Base-by-base conservation (phyloP, 2,797 vertebrate genomes). In the Bufotes viridis region DNA sequence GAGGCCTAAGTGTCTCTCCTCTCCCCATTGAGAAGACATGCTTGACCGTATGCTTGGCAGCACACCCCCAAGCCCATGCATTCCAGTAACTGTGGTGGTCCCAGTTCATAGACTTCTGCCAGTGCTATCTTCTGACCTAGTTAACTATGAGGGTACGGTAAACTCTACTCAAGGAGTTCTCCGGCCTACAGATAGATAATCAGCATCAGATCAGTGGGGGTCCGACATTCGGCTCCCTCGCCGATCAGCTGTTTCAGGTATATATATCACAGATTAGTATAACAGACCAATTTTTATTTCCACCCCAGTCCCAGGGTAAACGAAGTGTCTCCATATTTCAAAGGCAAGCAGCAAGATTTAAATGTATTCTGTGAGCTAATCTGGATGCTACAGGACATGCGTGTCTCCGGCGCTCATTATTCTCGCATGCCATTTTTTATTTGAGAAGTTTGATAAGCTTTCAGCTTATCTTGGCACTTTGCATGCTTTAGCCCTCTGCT, bases 361-460 rank as follows among this genome's bases (percentile, higher is more conserved):
- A 89, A 86, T 83, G 61, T 86, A 82, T 86, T 86, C 74, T 60
- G 75, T 42, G 72, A 79, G 51, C 74, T 84, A 83, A 86, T 89
- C 84, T 86, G 88, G 70, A 86, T 70, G 88, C 74, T 63, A 49
- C 87, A 84, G 70, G 55, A 86, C 49, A 51, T 76, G 70, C 67
- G 69, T 74, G 57, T 69, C 24, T 78, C 42, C 65, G 17, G 63
- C 67, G 76, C 81, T 88, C 87, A 89, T 83, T 78, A 78, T 82
- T 89, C 84, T 78, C 53, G 10, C 70, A 85, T 84, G 65, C 76
- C 76, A 82, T 78, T 86, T 86, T 86, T 86, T 86, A 78, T 86
- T 82, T 83, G 60, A 86, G 79, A 82, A 89, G 72, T 69, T 69
- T 82, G 84, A 89, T 89, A 89, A 86, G 84, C 84, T 81, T 29